A percentile compares a stretch with the other conserved stretches of the same genome.
phyloP scores from a whole-genome alignment of 2,888 invertebrate species.

The Terebella lapidaria region DNA sequence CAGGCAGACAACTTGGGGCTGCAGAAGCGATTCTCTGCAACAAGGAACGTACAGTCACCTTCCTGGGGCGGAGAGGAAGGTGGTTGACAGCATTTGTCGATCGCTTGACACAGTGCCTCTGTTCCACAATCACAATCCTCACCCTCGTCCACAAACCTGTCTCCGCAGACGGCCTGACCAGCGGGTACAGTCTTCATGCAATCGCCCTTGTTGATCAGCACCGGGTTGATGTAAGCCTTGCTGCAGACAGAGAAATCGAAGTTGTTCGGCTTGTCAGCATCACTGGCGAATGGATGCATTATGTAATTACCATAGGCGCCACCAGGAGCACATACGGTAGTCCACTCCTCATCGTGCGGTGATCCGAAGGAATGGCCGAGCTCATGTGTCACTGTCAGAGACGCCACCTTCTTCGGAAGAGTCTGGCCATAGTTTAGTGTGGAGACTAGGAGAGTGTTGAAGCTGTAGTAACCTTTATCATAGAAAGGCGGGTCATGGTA shows the following conservation, averaged over 20 bases:
- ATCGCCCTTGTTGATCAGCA: conserved; percentile 31
- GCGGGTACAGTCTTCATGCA: conserved; percentile 26
- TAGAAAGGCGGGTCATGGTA: neutral
- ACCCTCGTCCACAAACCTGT: conserved; percentile 12
- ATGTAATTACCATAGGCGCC: conserved; percentile 32
- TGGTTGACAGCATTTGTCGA: neutral
- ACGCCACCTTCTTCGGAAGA: conserved; percentile 26
- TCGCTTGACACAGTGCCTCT: neutral
- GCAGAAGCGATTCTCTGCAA: neutral
- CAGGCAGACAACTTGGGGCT: neutral
- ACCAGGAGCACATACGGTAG: conserved; percentile 26
- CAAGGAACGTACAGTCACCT: neutral
- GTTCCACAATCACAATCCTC: conserved; percentile 9
- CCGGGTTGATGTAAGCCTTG: conserved; percentile 32
- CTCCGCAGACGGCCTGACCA: conserved; percentile 35
- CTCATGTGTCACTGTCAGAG: conserved; percentile 36
- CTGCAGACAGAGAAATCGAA: conserved; percentile 39
- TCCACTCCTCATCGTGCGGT: conserved; percentile 28
- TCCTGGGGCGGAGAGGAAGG: neutral
- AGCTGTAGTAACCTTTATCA: conserved; percentile 21
- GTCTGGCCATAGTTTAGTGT: conserved; percentile 25
- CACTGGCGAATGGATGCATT: conserved; percentile 33
- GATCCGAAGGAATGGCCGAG: conserved; percentile 44
- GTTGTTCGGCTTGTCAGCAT: conserved; percentile 34
- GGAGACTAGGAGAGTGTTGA: conserved; percentile 35